Evolutionary conservation across 2,888 invertebrate species (phyloP).

Genomic region (Phlogophora meticulosa): DNA sequence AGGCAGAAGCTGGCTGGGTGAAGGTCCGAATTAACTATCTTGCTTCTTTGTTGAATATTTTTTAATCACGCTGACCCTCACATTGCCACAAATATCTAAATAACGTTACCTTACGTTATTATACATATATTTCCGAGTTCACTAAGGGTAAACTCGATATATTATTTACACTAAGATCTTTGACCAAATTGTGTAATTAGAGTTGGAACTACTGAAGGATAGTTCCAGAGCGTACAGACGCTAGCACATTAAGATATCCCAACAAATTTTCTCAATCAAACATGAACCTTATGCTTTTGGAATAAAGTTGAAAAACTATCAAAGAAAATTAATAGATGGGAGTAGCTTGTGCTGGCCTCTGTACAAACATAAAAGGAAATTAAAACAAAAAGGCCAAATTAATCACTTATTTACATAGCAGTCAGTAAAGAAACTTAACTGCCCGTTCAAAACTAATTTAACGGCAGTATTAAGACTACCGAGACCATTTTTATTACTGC

Average conservation of each 20-base stretch:
- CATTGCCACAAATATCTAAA: background rate
- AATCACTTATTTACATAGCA: conserved; percentile 7
- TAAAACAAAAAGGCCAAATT: background rate
- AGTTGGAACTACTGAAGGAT: background rate
- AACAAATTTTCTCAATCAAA: too few relatives aligned
- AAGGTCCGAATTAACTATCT: too few relatives aligned
- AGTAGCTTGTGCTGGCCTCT: too few relatives aligned
- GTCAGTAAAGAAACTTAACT: conserved; percentile 30
- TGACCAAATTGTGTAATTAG: background rate
- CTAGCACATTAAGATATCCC: too few relatives aligned
- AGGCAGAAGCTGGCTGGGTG: too few relatives aligned
- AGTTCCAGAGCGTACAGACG: too few relatives aligned
- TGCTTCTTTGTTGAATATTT: background rate
- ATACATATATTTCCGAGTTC: background rate
- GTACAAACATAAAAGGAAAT: background rate
- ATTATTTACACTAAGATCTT: background rate
- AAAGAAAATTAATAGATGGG: too few relatives aligned
- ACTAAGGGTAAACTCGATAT: background rate
- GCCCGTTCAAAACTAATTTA: conserved; percentile 34
- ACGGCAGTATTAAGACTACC: conserved; percentile 22
- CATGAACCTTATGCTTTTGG: too few relatives aligned
- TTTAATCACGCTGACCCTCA: conserved; percentile 1
- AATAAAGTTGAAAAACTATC: too few relatives aligned
- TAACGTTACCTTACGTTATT: background rate
- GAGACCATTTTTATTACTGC: conserved; percentile 31